Percentiles rank a stretch among this genome's conserved stretches.
Evolutionary conservation across 2,797 vertebrate genomes (phyloP).

Genomic region (Harpagifer antarcticus): DNA sequence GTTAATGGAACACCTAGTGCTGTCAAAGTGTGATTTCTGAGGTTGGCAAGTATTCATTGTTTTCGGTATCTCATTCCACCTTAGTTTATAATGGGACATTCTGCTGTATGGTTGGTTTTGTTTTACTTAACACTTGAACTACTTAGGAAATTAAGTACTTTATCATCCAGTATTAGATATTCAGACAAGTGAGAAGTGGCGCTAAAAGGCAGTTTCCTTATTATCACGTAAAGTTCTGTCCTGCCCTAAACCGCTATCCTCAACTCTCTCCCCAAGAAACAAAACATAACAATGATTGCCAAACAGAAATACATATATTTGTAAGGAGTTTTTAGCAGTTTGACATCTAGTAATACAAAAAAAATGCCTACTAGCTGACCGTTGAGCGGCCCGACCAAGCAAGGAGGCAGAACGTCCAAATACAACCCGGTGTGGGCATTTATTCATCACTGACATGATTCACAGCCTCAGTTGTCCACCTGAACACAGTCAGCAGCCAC

Average conservation of each 20-base stretch:
- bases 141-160: background rate
- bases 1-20: slow-evolving; percentile 66
- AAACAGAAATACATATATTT: background rate
- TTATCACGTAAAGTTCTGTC: background rate
- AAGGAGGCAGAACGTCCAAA: too few species aligned
- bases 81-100: slow-evolving; percentile 11
- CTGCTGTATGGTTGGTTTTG: slow-evolving; percentile 14
- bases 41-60: slow-evolving; percentile 52
- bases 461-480: too few species aligned
- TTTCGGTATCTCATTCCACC: slow-evolving; percentile 27
- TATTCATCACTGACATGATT: too few species aligned
- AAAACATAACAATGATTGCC: background rate
- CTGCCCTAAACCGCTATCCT: background rate
- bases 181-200: slow-evolving; percentile 3
- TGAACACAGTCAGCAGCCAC: too few species aligned
- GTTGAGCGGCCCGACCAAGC: too few species aligned
- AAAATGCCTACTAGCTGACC: too few species aligned
- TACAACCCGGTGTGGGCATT: too few species aligned
- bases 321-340: background rate
- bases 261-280: background rate
- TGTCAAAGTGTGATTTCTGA: slow-evolving; percentile 67
- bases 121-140: slow-evolving; percentile 27
- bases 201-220: background rate
- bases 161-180: background rate
- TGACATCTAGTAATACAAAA: background rate